Evolutionary conservation across 2,113 vertebrate genomes (phyloP).

Genomic region (Heliornis fulica): DNA sequence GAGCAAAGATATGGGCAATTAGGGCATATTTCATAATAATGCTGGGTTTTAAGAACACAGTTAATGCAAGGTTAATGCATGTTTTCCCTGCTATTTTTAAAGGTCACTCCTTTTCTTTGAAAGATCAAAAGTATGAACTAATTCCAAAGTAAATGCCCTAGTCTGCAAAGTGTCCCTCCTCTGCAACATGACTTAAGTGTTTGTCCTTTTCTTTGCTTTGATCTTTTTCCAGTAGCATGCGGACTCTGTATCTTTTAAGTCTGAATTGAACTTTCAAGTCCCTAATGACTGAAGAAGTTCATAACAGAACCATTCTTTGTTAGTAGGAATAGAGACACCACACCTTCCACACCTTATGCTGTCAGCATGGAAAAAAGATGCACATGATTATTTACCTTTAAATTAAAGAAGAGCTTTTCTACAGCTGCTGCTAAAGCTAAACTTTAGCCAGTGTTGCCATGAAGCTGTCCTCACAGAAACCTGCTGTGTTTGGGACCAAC

Average conservation of each 20-base stretch:
- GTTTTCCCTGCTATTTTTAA: constrained; percentile 43
- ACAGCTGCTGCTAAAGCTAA: neutral
- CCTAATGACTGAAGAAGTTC: neutral
- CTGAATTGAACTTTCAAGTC: neutral
- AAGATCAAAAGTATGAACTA: constrained; percentile 10
- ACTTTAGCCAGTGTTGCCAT: neutral
- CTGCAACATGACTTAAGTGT: neutral
- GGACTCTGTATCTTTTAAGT: neutral
- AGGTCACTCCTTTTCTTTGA: constrained; percentile 12
- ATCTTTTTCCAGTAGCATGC: neutral
- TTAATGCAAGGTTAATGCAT: constrained; percentile 32
- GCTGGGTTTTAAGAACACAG: constrained; percentile 44
- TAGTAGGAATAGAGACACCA: neutral
- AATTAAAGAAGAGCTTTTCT: neutral
- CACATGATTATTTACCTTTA: neutral
- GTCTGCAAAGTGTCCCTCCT: neutral
- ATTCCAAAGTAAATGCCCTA: neutral
- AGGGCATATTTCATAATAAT: constrained; percentile 17
- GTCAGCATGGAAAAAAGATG: neutral
- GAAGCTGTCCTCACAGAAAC: neutral
- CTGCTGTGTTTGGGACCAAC: neutral
- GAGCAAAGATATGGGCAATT: constrained; percentile 2
- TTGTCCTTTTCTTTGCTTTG: neutral
- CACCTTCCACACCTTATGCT: neutral
- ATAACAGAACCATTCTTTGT: neutral